These are phyloP conservation scores for Gymnocheta viridis DNA, from an alignment of 2,888 invertebrate genomes.

Conservation along the genomic window DNA sequence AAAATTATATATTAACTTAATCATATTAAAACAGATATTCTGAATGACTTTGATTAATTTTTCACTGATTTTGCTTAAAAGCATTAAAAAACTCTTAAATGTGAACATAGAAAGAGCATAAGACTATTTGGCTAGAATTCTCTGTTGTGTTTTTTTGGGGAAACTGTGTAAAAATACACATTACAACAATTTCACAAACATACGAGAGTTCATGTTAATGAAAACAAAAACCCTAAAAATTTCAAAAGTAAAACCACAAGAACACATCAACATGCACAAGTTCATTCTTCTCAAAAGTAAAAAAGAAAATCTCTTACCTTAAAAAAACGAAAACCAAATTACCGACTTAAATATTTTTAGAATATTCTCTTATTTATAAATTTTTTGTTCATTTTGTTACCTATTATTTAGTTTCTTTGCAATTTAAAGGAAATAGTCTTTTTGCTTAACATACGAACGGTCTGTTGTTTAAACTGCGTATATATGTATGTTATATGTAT, in stretches of 20 bases:
- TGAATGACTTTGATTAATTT: too few relatives aligned
- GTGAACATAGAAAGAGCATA: too few relatives aligned
- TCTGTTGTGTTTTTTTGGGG: neutral
- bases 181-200: neutral
- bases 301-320: neutral
- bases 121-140: too few relatives aligned
- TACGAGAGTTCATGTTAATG: slow-evolving; percentile 13
- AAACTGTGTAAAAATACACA: slow-evolving; percentile 14
- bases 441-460: neutral
- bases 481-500: too few relatives aligned
- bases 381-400: neutral
- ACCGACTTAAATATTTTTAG: slow-evolving; percentile 11
- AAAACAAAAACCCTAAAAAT: slow-evolving; percentile 8
- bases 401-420: neutral
- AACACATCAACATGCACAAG: neutral
- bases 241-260: slow-evolving; percentile 33
- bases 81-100: too few relatives aligned
- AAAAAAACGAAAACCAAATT: slow-evolving; percentile 7
- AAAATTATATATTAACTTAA: too few relatives aligned
- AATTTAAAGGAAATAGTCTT: neutral
- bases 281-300: neutral
- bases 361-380: slow-evolving; percentile 21
- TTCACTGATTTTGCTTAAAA: too few relatives aligned
- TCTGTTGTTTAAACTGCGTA: slow-evolving; percentile 14
- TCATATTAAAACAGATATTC: too few relatives aligned